phyloP scores from a whole-genome alignment of 2,797 vertebrate genomes.

The Hemitrygon akajei region DNA sequence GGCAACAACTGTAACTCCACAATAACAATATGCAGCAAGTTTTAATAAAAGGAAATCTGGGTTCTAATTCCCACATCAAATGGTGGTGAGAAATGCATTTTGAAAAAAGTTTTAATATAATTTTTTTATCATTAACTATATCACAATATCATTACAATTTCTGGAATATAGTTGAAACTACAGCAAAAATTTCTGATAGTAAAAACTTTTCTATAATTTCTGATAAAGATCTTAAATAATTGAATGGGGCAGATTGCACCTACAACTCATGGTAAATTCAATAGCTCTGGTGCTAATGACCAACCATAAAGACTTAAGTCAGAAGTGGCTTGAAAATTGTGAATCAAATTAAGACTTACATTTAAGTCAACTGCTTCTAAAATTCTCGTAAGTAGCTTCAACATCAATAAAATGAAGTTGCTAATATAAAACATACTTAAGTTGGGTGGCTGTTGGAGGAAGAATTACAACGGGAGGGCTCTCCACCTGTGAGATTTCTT shows the following conservation, averaged over 20 bases:
- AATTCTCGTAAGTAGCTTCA: not conserved
- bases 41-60: conserved; percentile 9
- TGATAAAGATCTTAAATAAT: not conserved
- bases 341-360: not conserved
- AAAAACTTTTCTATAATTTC: not conserved
- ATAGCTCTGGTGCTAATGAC: not conserved
- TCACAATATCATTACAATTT: not conserved
- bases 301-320: not conserved
- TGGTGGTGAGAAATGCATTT: not conserved
- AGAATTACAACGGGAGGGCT: not conserved
- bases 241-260: not conserved
- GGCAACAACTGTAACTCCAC: not conserved
- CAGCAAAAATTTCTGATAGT: not conserved
- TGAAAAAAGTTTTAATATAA: not conserved
- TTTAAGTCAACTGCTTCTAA: not conserved
- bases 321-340: not conserved
- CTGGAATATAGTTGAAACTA: not conserved
- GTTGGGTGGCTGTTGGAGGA: too few relatives aligned
- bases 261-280: not conserved
- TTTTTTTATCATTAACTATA: not conserved
- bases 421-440: not conserved
- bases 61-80: not conserved
- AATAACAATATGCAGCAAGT: not conserved
- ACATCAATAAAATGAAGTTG: not conserved
- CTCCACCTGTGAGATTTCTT: not conserved